Conservation (phyloP, 2,113 vertebrate genomes). For the Lota lota region DNA sequence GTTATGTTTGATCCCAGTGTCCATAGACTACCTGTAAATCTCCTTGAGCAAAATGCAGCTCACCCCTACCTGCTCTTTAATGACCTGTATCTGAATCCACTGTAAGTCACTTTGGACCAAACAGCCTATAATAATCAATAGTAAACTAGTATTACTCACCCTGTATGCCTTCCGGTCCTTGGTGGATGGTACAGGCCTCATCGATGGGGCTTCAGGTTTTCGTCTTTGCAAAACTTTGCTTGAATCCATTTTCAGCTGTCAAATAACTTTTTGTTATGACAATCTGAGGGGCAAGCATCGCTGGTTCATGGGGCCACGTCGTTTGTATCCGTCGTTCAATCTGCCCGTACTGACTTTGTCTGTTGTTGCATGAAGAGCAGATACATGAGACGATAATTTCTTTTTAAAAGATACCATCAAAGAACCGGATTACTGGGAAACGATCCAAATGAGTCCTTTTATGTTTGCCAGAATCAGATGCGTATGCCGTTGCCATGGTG, state of each 20-base stretch:
- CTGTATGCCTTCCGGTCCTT: conserved; percentile 15
- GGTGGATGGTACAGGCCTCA: conserved; percentile 13
- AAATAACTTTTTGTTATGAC: neutral
- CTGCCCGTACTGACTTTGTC: too few relatives aligned
- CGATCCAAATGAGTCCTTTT: neutral
- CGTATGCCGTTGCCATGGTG: conserved; percentile 42
- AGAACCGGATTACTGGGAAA: neutral
- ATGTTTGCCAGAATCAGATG: neutral
- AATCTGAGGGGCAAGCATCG: conserved; percentile 18
- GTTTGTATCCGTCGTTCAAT: too few relatives aligned
- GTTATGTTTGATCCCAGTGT: too few relatives aligned
- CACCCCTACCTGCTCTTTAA: too few relatives aligned
- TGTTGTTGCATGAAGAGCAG: too few relatives aligned
- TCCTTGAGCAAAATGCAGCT: too few relatives aligned
- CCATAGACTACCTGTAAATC: too few relatives aligned
- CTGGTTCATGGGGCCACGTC: neutral
- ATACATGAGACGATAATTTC: too few relatives aligned
- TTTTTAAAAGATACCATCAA: neutral
- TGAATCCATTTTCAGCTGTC: conserved; percentile 42
- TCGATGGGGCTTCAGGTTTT: conserved; percentile 29
- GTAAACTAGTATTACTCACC: conserved; percentile 34
- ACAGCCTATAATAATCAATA: too few relatives aligned
- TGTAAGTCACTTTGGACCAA: too few relatives aligned
- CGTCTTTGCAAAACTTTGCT: conserved; percentile 27
- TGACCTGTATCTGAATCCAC: too few relatives aligned